Conservation (phyloP, 37 sponge, comb jelly and placozoan species). For the Halichondria panicea region DNA sequence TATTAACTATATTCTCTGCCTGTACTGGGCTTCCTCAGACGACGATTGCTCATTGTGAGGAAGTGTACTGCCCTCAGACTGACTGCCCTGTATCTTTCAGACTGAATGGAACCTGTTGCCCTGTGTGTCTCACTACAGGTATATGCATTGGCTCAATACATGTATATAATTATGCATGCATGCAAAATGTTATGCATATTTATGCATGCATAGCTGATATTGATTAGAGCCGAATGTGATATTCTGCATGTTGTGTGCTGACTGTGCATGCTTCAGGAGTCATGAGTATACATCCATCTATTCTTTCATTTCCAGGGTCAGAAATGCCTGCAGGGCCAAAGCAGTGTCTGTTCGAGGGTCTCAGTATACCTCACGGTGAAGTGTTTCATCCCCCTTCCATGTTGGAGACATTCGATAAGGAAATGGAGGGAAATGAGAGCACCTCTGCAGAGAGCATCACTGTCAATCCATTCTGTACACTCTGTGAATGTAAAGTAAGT, state of each 20-base stretch:
- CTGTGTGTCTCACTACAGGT: constrained; percentile 12
- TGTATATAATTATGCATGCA: no score
- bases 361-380: constrained; percentile 11
- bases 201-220: no score
- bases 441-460: not conserved
- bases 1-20: no score
- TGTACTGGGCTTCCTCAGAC: constrained; percentile 26
- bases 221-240: no score
- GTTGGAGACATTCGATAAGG: not conserved
- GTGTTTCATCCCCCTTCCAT: constrained; percentile 30
- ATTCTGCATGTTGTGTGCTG: no score
- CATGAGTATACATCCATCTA: no score
- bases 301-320: not conserved
- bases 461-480: constrained; percentile 17
- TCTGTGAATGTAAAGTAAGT: constrained; percentile 49
- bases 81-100: constrained; percentile 19
- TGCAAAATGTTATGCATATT: no score
- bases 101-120: constrained; percentile 38
- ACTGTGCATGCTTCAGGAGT: no score
- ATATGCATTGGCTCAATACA: no score
- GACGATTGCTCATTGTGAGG: constrained; percentile 31
- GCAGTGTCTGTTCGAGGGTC: constrained; percentile 14
- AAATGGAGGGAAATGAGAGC: not conserved
- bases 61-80: constrained; percentile 19
- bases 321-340: not conserved